Evolutionary conservation across 2,113 vertebrate species (phyloP), one percentile per base, ranked within the genome.

Genomic region (Sinocyclocheilus anophthalmus): DNA sequence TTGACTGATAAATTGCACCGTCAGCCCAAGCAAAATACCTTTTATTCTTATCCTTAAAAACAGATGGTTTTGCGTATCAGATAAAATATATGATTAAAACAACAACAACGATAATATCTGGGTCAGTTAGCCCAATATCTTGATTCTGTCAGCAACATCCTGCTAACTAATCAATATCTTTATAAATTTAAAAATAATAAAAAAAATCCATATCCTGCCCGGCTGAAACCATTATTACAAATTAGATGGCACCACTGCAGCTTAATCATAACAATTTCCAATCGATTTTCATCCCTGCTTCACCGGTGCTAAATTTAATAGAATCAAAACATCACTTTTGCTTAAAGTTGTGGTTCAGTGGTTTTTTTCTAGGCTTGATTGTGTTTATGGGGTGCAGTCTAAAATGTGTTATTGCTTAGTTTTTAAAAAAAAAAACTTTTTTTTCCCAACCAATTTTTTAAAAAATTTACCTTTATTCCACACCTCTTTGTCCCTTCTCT

Each of bases 261-360:
- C 42, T 81, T 26, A 30, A 67, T 81, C 39, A 50, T 81, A 20
- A 22, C 5, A 30, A 18, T 7, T 67, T 30, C 24, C 61, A 24
- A 81, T 81, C 42, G 20, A 67, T 48, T 67, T 12, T 42, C 14
- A 67, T 45, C 22, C 3, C 37, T 48, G 59, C 77, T 14, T 16
- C 22, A n/a, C 26, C 37, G 37, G 20, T 59, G 59, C 57, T 37
- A 37, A 61, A 63, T 24, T 1, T 50, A 30, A 48, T 11, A 45
- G 37, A 48, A 81, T 81, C 79, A 81, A 81, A 81, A 65, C 79
- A 73, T 73, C 70, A 75, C 67, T 55, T 83, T 63, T 48, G 59
- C 53, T 84, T 30, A 30, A 30, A 30, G 30, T 1, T 1, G 30
- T 30, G 30, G 1, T 30, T 30, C 30, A 30, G 1, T 30, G 30